Evolutionary conservation across 2,113 vertebrate genomes (phyloP), one percentile per base, ranked within the genome.

Genomic region (Ifrita kowaldi): DNA sequence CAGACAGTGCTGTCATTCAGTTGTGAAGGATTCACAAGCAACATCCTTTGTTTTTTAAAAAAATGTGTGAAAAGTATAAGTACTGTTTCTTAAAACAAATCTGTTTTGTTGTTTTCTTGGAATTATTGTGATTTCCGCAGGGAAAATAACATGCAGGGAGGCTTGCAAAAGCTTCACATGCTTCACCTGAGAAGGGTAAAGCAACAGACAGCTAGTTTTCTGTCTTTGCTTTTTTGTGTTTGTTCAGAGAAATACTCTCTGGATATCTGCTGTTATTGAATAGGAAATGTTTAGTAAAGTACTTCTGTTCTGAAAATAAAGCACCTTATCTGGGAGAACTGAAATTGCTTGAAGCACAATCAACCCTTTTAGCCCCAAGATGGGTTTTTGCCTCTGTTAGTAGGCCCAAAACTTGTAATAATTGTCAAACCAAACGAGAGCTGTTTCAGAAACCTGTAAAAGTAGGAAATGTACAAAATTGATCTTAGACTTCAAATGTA

Each of bases 1-100:
- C 41, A 30, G 33, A 35, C 28, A 18, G 19, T 46, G 27, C 33
- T 16, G 16, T 41, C 1, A 1, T 23, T 81, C n/a, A 20, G 0
- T 71, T 84, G 19, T 56, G 59, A 26, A 65, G 46, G n/a, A 30
- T 27, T 78, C 30, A 10, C 18, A 67, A 49, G 8, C 16, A 80
- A 5, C 2, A 1, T 49, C 26, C 5, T 64, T 75, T 10, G 4
- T 47, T 71, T 39, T 35, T 65, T 73, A 2, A 2, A 47, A 49
- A 63, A 37, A 35, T 3, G 3, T 11, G 11, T 76, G 30, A 59
- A 47, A 93, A 52, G 8, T 49, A 7, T 8, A 55, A 23, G 16
- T 35, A 3, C n/a, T 63, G 6, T 70, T 62, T 87, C 13, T 75
- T 79, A 46, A 59, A 57, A 53, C 27, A 42, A 32, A 41, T 69